Base-by-base conservation (phyloP, 2,797 vertebrate species). In the Knipowitschia caucasica region DNA sequence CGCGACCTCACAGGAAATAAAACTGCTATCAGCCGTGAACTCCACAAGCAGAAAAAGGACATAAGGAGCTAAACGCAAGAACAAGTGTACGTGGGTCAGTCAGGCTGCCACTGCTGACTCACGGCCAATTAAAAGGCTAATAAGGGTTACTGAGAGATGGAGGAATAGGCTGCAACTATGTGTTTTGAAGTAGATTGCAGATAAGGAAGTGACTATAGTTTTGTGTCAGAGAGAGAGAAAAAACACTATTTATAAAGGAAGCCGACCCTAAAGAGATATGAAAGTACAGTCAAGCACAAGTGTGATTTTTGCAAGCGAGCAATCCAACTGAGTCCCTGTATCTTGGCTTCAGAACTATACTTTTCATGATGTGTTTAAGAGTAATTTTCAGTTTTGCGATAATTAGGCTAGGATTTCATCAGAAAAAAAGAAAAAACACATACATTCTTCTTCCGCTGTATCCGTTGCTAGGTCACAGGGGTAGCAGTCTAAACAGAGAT, bases 91-190 rank as follows among this genome's bases (percentile, higher is more conserved):
- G 74, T 53, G 75, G 79, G 73, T 81, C 77, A 80, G 67, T 57
- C 9, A 66, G 75, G 67, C 45, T 53, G 57, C 54, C n/a, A 42
- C 18, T 17, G 21, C 42, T 53, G 51, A 66, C 77, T 72, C 56
- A 74, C 47, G n/a, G 1, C 60, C 51, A 29, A 78, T 86, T 82
- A 83, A 40, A 55, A 75, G 57, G 65, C 55, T 81, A 81, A 84
- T 70, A 71, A 77, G 73, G 80, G 77, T 75, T 73, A 57, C 71
- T 20, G 53, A 81, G 59, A 50, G 52, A 25, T 20, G 33, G 40
- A 18, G 56, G 60, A 59, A 61, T 42, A 34, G 45, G 34, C 63
- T 45, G 9, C 31, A 8, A 34, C 15, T 35, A 21, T 26, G 26
- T 43, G 35, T 50, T 42, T 47, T 55, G n/a, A 46, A 53, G 31